Evolutionary conservation across 2,113 vertebrate genomes (phyloP), one percentile per base, ranked within the genome.

Genomic region (Pluvianellus socialis): DNA sequence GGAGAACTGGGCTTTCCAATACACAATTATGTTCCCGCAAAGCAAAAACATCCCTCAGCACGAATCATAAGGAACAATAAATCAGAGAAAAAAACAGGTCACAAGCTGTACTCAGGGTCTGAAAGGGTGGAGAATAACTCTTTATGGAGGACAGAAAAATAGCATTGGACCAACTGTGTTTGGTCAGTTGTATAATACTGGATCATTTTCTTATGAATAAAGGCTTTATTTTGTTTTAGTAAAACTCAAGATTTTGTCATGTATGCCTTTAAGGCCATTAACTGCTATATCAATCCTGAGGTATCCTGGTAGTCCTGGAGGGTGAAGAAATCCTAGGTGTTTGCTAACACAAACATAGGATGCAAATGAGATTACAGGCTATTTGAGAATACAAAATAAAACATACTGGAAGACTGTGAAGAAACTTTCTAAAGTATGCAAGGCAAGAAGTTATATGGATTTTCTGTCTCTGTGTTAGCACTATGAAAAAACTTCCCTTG

Each of bases 131-230:
- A 67, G 21, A 82, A 21, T 44, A 81, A 79, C 10, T n/a, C 24
- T 38, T 81, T 61, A 32, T 3, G 12, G 65, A 82, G 58, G 53
- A 82, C 44, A 66, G 61, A 68, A 88, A 79, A 87, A n/a, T 9
- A 1, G 6, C 33, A 65, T 30, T 0, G 1, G 49, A 24, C 10
- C 9, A 52, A 61, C 19, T 24, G 16, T 1, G 0, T 58, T 75
- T 56, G 27, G 15, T 66, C 19, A 52, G 17, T 77, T 91, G 35
- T n/a, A 62, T 42, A 93, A 50, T 55, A 33, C 8, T 65, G 35
- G 27, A 22, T 47, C 0, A 33, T 86, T 62, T 59, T 44, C 45
- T 40, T 62, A 53, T 13, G 17, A 62, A 86, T 33, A 62, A 79
- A 47, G 8, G 14, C 59, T 82, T 89, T 44, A 30, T 11, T 86